Base-by-base conservation (phyloP, 2,888 invertebrate species). In the Penaeus monodon region DNA sequence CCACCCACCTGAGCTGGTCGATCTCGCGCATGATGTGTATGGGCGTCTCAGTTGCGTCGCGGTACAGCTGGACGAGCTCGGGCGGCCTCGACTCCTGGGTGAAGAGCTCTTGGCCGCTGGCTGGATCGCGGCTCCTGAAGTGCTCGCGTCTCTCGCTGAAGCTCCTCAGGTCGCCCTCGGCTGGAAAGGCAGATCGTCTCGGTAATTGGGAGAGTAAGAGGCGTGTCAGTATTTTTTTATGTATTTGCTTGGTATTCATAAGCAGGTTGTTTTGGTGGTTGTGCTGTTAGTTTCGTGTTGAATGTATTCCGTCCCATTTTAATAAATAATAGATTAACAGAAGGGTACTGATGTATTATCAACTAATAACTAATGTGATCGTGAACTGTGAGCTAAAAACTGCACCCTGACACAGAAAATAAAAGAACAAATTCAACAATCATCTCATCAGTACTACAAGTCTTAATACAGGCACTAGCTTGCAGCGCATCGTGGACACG, bases 81-180 rank as follows among this genome's bases (percentile, higher is more conserved):
- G 74, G 66, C 8, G 89, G 86, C 20, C 88, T 77, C 22, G 78
- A 76, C 24, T 24, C 78, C 57, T 74, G 38, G 7, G 86, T 81
- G 88, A 89, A 70, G 86, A 87, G 86, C 64, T 66, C 64, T 68
- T n/a, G 29, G 29, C 64, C 73, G 79, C 57, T 22, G 44, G 79
- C 29, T 49, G 22, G 33, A 65, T 57, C 68, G n/a, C 65, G 63
- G 79, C 79, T 82, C 22, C n/a, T 33, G 79, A 79, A 87, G 80
- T 87, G 86, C 27, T 83, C 74, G 29, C n/a, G 81, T 0, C 86
- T 77, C 70, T 86, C 89, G n/a, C 86, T 88, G 81, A 97, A 97
- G 92, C 95, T 95, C 92, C 96, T 95, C 93, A 98, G 95, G 94
- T 97, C 97, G 92, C 97, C 96, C 94, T 97, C 97, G 93, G 97